A percentile compares a stretch with the other conserved stretches of the same genome.
These are phyloP conservation scores for Melitaea cinxia DNA, from an alignment of 1,140 invertebrate genomes.

Conservation along the genomic window DNA sequence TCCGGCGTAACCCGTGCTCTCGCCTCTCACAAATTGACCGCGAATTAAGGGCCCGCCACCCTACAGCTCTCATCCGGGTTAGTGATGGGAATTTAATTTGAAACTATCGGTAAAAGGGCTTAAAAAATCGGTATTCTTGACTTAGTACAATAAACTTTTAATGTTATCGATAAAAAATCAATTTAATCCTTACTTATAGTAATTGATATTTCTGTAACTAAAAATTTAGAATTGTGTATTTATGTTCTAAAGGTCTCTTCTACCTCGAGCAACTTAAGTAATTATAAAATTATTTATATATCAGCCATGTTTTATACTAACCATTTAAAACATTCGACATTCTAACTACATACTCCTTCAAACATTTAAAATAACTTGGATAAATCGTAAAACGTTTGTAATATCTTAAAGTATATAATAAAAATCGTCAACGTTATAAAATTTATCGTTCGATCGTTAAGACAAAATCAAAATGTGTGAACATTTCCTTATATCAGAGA, in stretches of 20 bases:
- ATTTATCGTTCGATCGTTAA: background rate
- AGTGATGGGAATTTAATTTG: conserved; percentile 39
- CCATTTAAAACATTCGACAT: background rate
- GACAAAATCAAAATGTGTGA: conserved; percentile 8
- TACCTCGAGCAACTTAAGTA: too few relatives aligned
- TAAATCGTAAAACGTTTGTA: background rate
- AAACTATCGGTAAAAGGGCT: conserved; percentile 25
- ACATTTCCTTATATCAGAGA: conserved; percentile 29
- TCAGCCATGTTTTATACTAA: too few relatives aligned
- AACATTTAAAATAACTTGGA: background rate
- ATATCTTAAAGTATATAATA: background rate
- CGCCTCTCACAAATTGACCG: conserved; percentile 47
- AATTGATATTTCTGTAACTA: too few relatives aligned
- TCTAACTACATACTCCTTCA: too few relatives aligned
- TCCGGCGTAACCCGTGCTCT: conserved; percentile 44
- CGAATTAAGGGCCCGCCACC: conserved; percentile 52
- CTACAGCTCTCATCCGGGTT: conserved; percentile 52
- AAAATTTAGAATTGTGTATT: too few relatives aligned
- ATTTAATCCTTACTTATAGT: too few relatives aligned
- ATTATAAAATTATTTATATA: too few relatives aligned
- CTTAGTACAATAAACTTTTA: background rate
- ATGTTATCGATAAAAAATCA: background rate
- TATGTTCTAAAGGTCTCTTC: too few relatives aligned
- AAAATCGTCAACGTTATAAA: background rate
- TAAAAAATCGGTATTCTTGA: background rate